Base-by-base conservation (phyloP, 1,140 invertebrate genomes). In the Lasioglossum albipes region DNA sequence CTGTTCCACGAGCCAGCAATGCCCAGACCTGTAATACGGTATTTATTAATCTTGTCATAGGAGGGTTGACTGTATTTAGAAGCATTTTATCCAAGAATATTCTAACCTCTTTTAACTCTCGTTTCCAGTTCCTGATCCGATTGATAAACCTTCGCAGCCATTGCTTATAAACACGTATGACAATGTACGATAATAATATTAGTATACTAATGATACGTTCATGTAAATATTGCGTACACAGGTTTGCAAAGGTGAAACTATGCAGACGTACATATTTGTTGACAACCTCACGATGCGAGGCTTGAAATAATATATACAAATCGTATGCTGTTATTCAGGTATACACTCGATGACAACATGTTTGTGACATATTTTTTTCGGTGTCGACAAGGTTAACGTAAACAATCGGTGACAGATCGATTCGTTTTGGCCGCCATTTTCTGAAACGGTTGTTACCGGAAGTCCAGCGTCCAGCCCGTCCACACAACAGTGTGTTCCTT, bases 61-160 rank as follows among this genome's bases (percentile, higher is more conserved):
- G 27, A 27, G 27, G 27, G 52, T 18, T 54, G 3, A 54, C 16
- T 31, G 16, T 64, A 16, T 27, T 27, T 27, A 27, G 62, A 72
- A 36, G 75, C 5, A 61, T 82, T 27, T 12, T 22, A 68, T 27
- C 31, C 22, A 49, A 41, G 18, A 41, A n/a, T 59, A 68, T 84
- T 77, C 85, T 86, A 93, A 96, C 96, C 95, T 95, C 96, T 96
- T 81, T 96, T 96, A 1, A 96, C 95, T 92, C 95, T 96, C 0
- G 94, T 93, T 90, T 97, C 96, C 75, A 96, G 91, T 89, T 96
- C 96, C 41, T 94, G 93, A 93, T 97, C 96, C 10, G 92, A 76
- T 84, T 92, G 92, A 89, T 92, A 93, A 45, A 93, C 83, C 80
- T 93, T 92, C 12, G 89, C 86, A 45, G 89, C 78, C 91, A 92